Base-by-base conservation (phyloP, 2,888 invertebrate genomes). In the Cheilosia soror region DNA sequence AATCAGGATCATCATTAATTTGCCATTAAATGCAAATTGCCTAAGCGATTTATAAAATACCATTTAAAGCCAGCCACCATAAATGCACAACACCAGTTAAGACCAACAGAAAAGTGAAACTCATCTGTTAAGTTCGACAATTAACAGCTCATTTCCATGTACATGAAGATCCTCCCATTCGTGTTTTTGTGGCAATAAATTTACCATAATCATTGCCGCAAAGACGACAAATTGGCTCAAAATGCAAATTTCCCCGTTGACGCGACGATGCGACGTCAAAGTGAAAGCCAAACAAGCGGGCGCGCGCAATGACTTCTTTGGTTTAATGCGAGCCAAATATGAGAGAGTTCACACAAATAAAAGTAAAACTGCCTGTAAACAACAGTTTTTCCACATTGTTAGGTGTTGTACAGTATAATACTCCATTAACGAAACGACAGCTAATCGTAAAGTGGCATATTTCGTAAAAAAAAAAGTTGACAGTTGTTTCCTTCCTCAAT, bases 401-500 rank as follows among this genome's bases (percentile, higher is more conserved):
- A 27, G 27, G 25, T 49, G 25, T 25, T 20, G 49, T 25, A 49
- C n/a, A n/a, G n/a, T n/a, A n/a, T n/a, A n/a, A n/a, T 7, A 25
- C 25, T 9, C 44, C n/a, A 15, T 47, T 15, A 15, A n/a, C 2
- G 4, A n/a, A 15, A n/a, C 6, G n/a, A 25, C 37, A 15, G 13
- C 2, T 20, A 72, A 40, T 15, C 5, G 53, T 31, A 37, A 58
- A 47, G 44, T 63, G 69, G 51, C 71, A 65, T 68, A 60, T 71
- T 29, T 57, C 47, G 40, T 15, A 37, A 42, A 62, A 40, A 37
- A 42, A 62, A 40, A 55, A 63, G 5, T 63, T 69, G 63, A 76
- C 58, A 69, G 63, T 60, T 84, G 63, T 60, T 84, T 84, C 69
- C 79, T 69, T 84, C 75, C 79, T 65, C 42, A 55, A 66, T 78